Base-by-base conservation (phyloP, 2,113 vertebrate species). In the Galemys pyrenaicus region DNA sequence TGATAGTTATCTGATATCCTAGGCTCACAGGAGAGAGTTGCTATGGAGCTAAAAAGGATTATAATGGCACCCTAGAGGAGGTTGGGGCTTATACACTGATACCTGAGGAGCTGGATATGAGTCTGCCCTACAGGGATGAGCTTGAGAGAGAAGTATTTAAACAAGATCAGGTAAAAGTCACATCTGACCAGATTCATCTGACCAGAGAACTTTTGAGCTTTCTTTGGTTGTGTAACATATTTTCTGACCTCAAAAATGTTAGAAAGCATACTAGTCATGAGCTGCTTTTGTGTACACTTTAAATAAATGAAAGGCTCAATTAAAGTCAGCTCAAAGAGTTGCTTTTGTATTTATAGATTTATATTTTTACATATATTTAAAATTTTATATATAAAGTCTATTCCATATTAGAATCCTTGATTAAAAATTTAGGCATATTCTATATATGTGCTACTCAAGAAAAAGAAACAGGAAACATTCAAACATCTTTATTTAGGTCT, bases 1-100 rank as follows among this genome's bases (percentile, higher is more conserved):
- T 93, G 95, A 97, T 94, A 96, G 94, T 95, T 96, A 96, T 96
- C 89, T 96, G 89, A 81, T 96, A 74, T 87, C 87, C 95, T 75
- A 81, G 87, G 56, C 68, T 96, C 83, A 92, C 87, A 96, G 89
- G 75, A 92, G 71, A 93, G 94, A 96, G 96, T 96, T 96, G 87
- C 91, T 94, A 93, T 94, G 95, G 94, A 93, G 87, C 89, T 96
- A 75, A 96, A 96, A 96, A 90, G 93, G 75, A 96, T 96, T 97
- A 93, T 85, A 95, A 96, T 78, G 92, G 80, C 87, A 80, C 71
- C 91, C 74, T 12, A 41, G 92, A 85, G 93, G 80, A 95, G 87
- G 73, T 0, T 93, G 67, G 80, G 79, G 77, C 85, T 96, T 87
- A 78, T 78, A 74, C 67, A 92, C 65, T 78, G 67, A 92, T 65